Conservation (phyloP, 2,888 invertebrate genomes). For the Thysanoteuthis rhombus region DNA sequence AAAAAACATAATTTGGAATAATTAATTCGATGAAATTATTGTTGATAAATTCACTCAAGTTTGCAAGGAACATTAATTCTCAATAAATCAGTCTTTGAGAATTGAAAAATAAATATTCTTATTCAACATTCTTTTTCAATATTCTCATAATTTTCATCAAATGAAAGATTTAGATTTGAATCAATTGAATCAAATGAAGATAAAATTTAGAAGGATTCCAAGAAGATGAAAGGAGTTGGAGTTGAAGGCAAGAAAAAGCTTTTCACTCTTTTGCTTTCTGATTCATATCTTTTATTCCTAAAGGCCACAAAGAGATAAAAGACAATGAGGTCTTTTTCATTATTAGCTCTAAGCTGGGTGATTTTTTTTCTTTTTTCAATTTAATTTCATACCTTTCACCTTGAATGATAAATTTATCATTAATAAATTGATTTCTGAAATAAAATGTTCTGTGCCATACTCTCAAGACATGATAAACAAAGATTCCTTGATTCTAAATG, state of each 20-base stretch:
- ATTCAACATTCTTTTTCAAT: too few relatives aligned
- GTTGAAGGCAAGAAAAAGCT: neutral
- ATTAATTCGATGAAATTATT: neutral
- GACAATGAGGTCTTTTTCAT: neutral
- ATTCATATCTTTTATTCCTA: neutral
- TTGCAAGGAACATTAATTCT: neutral
- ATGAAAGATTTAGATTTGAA: neutral
- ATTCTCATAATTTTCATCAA: neutral
- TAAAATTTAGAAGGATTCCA: neutral
- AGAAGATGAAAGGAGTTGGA: neutral
- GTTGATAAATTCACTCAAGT: neutral
- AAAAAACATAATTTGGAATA: neutral
- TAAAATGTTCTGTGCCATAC: too few relatives aligned
- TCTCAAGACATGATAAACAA: too few relatives aligned
- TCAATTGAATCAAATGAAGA: neutral
- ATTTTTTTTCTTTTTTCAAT: neutral
- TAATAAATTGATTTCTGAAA: too few relatives aligned
- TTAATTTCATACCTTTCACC: neutral
- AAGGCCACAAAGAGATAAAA: neutral
- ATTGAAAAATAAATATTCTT: neutral
- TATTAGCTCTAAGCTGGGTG: neutral
- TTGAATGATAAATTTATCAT: neutral
- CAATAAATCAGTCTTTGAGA: neutral
- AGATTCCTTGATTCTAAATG: too few relatives aligned
- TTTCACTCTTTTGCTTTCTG: neutral